A percentile compares a stretch with the other conserved stretches of the same genome.
phyloP scores from a whole-genome alignment of 2,888 invertebrate genomes.

The Helobdella robusta region DNA sequence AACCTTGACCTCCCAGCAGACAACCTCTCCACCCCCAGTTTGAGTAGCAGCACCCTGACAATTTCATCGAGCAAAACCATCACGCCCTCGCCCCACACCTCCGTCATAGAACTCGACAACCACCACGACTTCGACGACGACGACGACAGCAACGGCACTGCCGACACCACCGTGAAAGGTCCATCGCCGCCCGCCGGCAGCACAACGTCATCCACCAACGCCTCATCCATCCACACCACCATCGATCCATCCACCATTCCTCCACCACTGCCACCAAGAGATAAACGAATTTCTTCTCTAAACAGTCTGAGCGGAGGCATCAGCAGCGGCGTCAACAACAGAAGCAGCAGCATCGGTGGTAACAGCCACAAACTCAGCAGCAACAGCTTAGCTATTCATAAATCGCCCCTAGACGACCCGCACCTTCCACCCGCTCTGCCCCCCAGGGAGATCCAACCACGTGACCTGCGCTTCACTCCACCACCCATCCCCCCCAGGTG shows the following conservation, averaged over 20 bases:
- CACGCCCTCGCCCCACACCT: background rate
- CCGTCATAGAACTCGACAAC: too few species aligned
- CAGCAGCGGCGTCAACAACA: background rate
- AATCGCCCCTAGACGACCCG: background rate
- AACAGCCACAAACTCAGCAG: background rate
- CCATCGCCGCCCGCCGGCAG: background rate
- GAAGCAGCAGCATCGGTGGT: background rate
- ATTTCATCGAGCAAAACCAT: background rate
- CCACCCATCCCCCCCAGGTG: background rate
- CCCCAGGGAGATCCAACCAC: slow-evolving; percentile 9
- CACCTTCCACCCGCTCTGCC: slow-evolving; percentile 20
- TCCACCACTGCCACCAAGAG: slow-evolving; percentile 21
- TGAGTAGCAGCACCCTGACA: slow-evolving; percentile 5
- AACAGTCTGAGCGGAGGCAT: background rate
- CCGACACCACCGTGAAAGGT: background rate
- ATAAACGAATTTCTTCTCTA: background rate
- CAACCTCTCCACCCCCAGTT: background rate
- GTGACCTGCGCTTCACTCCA: background rate
- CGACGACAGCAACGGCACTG: background rate
- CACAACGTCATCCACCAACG: background rate
- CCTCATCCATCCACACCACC: background rate
- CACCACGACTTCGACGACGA: background rate
- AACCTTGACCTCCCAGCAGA: background rate
- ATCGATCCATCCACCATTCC: background rate
- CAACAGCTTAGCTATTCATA: background rate